Base-by-base conservation (phyloP, 2,888 invertebrate genomes). In the Diplazon laetatorius region DNA sequence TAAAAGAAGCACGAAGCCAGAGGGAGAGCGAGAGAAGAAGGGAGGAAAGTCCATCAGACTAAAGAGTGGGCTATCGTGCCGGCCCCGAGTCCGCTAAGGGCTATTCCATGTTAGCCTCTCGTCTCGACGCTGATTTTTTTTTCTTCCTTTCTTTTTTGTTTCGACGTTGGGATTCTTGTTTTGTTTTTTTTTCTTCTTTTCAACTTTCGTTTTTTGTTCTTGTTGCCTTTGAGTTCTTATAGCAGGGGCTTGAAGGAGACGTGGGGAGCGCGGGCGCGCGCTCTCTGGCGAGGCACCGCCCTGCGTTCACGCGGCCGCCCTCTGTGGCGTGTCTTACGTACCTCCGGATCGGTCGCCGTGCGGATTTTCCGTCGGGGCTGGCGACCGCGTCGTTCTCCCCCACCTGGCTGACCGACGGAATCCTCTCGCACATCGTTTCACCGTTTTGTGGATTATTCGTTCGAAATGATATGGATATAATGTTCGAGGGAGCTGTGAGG, bases 81-180 rank as follows among this genome's bases (percentile, higher is more conserved):
- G 86, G 87, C 81, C 76, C 78, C 77, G 78, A 84, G 82, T 75
- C 75, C 82, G 82, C 90, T 90, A 90, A 90, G 90, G 90, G 90
- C 89, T 89, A 90, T 90, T 90, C 88, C 90, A 90, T 90, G 90
- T 90, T 90, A 89, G 87, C 87, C 87, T 87, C 85, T 89, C 88
- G 89, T 87, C 80, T 84, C 82, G 76, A 82, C 82, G 85, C 84
- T 85, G 85, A 88, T 88, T 87, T 85, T 86, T 84, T 80, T 81
- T 82, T 81, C 76, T 82, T 18, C 25, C 42, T 78, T 69, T 70
- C 60, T 57, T 73, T 70, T 75, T 70, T 44, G 39, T 65, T 44
- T 37, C 16, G 35, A 55, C 46, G 60, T 30, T 14, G 63, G 59
- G 42, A 71, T 78, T 62, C 76, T 83, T 6, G 30, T 2, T 5